Evolutionary conservation across 2,888 invertebrate genomes (phyloP).

Genomic region (Chymomyza procnemis): DNA sequence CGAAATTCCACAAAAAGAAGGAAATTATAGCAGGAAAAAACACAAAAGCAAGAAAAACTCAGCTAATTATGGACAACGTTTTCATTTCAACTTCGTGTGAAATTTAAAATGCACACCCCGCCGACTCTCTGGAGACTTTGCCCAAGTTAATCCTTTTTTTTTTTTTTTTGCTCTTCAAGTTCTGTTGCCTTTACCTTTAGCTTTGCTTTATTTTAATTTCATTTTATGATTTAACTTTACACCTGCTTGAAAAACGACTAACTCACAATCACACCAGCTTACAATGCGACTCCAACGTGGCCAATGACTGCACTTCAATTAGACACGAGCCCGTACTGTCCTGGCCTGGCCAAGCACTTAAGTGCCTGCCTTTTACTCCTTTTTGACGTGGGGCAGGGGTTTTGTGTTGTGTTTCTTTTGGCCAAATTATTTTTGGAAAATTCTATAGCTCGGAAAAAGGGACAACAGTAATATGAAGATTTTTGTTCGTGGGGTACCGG

Average conservation of each 20-base stretch:
- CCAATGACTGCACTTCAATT: slow-evolving; percentile 70
- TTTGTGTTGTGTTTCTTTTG: slow-evolving; percentile 50
- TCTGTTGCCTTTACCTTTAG: slow-evolving; percentile 59
- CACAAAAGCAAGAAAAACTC: slow-evolving; percentile 6
- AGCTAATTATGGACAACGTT: slow-evolving; percentile 70
- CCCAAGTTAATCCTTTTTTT: slow-evolving; percentile 22
- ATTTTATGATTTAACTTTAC: slow-evolving; percentile 77
- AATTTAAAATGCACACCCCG: slow-evolving; percentile 28
- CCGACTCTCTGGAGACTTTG: slow-evolving; percentile 14
- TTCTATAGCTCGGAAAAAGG: slow-evolving; percentile 33
- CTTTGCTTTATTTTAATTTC: slow-evolving; percentile 75
- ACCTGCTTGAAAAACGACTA: slow-evolving; percentile 63
- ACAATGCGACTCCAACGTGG: slow-evolving; percentile 23
- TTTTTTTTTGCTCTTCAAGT: slow-evolving; percentile 24
- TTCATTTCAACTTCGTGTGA: slow-evolving; percentile 13
- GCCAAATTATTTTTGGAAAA: slow-evolving; percentile 1
- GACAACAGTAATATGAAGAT: slow-evolving; percentile 58
- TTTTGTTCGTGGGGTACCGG: slow-evolving; percentile 30
- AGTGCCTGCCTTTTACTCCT: slow-evolving; percentile 58
- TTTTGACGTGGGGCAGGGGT: slow-evolving; percentile 16
- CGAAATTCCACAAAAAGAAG: slow-evolving; percentile 12
- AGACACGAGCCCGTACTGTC: slow-evolving; percentile 59
- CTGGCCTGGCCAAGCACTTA: slow-evolving; percentile 58
- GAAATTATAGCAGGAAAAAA: slow-evolving; percentile 2
- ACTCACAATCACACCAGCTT: slow-evolving; percentile 22